These are phyloP conservation scores for Koerneria pararmatus DNA, from an alignment of 2,888 invertebrate species.

Conservation along the genomic window DNA sequence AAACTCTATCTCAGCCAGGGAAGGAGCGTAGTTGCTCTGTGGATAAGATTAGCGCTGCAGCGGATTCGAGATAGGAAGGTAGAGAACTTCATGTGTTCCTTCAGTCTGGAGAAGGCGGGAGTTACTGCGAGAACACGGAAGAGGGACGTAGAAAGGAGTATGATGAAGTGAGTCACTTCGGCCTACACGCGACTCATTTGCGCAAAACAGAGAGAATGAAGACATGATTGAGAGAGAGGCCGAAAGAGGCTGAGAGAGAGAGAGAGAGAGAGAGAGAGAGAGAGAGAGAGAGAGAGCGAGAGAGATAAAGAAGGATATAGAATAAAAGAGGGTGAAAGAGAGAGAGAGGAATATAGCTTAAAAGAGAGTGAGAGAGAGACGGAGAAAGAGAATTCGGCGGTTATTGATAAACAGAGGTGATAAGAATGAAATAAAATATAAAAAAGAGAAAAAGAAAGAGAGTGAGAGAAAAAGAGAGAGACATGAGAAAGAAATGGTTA, in stretches of 20 bases:
- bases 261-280: neutral
- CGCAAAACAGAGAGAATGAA: neutral
- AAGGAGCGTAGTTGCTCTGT: too few species aligned
- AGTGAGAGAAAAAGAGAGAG: neutral
- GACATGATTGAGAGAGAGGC: neutral
- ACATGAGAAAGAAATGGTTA: conserved; percentile 9
- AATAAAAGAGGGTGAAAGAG: neutral
- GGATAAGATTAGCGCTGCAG: too few species aligned
- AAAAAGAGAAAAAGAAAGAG: too few species aligned
- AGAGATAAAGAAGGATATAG: neutral
- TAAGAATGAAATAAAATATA: conserved; percentile 2
- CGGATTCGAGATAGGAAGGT: neutral
- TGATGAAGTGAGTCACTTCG: neutral
- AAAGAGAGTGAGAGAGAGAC: neutral
- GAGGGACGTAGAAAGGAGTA: neutral
- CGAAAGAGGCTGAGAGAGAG: conserved; percentile 9
- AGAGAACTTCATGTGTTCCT: neutral
- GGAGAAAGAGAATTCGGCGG: neutral
- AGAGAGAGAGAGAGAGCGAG: neutral
- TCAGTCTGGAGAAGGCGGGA: neutral
- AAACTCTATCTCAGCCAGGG: too few species aligned
- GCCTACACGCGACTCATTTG: neutral
- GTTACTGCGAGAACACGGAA: neutral
- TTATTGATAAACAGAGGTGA: neutral
- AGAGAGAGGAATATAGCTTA: neutral